Percentiles rank a stretch among this genome's conserved stretches.
These are phyloP conservation scores for Sinhomidia bicolor DNA, from an alignment of 2,888 invertebrate species.

Conservation along the genomic window DNA sequence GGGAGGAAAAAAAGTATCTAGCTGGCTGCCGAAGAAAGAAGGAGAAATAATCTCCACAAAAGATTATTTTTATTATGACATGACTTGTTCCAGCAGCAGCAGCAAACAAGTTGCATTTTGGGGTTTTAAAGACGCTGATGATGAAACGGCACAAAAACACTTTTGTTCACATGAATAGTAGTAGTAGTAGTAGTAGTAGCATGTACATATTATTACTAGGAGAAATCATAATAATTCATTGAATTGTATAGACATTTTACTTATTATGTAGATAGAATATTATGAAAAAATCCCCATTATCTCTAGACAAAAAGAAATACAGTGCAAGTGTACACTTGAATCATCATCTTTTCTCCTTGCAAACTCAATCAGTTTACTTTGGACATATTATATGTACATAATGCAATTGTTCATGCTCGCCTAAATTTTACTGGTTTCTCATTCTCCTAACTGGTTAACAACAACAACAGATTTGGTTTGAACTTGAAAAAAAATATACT, in stretches of 20 bases:
- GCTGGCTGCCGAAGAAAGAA: conserved; percentile 3
- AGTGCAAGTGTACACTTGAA: conserved; percentile 48
- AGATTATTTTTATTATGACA: conserved; percentile 67
- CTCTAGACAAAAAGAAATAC: not conserved
- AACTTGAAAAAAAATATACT: no score
- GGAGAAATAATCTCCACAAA: conserved; percentile 1
- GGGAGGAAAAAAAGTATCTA: conserved; percentile 25
- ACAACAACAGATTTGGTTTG: no score
- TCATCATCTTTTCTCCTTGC: conserved; percentile 47
- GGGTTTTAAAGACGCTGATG: conserved; percentile 27
- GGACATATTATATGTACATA: not conserved
- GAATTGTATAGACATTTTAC: conserved; percentile 51
- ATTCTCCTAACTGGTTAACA: no score
- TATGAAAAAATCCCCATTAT: not conserved
- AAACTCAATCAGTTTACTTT: conserved; percentile 47
- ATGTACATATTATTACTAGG: conserved; percentile 40
- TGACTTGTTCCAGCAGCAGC: conserved; percentile 66
- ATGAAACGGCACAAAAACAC: conserved; percentile 17
- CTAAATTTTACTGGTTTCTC: not conserved
- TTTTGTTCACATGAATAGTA: no score
- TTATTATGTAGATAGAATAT: conserved; percentile 29
- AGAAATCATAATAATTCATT: conserved; percentile 70
- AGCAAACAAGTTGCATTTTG: conserved; percentile 34
- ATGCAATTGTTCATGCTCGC: not conserved
- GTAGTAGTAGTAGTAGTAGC: no score